Evolutionary conservation across 2,797 vertebrate species (phyloP).

Genomic region (Notamacropus eugenii): DNA sequence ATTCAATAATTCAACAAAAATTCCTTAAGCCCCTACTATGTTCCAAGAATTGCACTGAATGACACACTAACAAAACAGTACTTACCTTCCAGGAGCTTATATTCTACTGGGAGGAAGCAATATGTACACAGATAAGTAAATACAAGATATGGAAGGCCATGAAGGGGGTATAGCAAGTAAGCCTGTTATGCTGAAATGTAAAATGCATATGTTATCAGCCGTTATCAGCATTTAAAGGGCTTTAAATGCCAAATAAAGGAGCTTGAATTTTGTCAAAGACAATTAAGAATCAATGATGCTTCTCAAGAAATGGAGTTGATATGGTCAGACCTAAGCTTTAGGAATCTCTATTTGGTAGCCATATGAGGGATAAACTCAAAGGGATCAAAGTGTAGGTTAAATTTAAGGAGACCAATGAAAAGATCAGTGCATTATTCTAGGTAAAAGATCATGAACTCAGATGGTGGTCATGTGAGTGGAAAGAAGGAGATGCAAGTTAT

Average conservation of each 20-base stretch:
- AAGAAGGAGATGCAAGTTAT: neutral
- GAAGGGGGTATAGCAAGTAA: neutral
- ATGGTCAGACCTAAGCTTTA: neutral
- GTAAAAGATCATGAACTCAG: neutral
- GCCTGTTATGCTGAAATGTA: neutral
- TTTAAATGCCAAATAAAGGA: neutral
- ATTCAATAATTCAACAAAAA: neutral
- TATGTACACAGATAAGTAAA: neutral
- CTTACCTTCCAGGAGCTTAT: neutral
- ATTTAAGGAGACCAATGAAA: neutral
- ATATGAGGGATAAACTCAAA: neutral
- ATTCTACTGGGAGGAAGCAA: neutral
- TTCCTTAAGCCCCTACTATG: neutral
- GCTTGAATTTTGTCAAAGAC: neutral
- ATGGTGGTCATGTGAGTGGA: neutral
- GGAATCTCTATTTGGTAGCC: neutral
- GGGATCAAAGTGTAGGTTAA: neutral
- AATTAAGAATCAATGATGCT: neutral
- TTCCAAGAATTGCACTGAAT: neutral
- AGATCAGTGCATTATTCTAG: neutral
- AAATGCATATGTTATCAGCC: neutral
- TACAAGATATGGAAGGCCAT: neutral
- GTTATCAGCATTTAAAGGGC: neutral
- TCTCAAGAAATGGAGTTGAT: neutral
- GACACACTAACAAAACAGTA: neutral